Base-by-base conservation (phyloP, 2,797 vertebrate genomes). In the Acanthopagrus latus region DNA sequence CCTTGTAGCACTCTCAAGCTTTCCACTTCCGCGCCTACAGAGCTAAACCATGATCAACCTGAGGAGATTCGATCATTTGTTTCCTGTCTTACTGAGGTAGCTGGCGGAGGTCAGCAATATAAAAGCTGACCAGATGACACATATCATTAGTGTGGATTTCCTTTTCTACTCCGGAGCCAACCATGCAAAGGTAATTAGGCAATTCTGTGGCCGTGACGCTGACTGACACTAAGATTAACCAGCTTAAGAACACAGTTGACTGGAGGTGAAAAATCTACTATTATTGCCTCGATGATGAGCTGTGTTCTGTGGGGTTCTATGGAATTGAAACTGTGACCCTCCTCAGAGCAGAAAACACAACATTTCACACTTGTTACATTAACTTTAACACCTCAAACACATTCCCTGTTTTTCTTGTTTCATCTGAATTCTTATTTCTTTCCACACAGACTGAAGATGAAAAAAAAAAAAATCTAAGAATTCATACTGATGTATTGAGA, bases 181-280 rank as follows among this genome's bases (percentile, higher is more conserved):
- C 91, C 92, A 95, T 76, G 81, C 82, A 91, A 73, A 72, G 55
- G 85, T 92, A 95, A 96, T 93, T 91, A 92, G 83, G 83, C 82
- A 86, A 86, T 94, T 80, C 43, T 87, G 88, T 92, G 86, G 91
- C 87, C 64, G 76, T 82, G 85, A 82, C 55, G 48, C 67, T 89
- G 93, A 94, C 84, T 91, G 92, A 93, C 94, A 93, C 74, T 33
- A 90, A 95, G 92, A 95, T 94, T 91, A 94, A 95, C 82, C 86
- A 86, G 91, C 83, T 92, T 91, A 78, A 79, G 80, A 73, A 57
- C 74, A 87, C 56, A 90, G 94, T 81, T 84, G 90, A 93, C 72
- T 78, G 82, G 85, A 90, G 85, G 83, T 89, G 90, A 75, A 86
- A 93, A 90, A 90, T 81, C 88, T 86, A 73, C 77, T 17, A 77